Conservation (phyloP, 92 coral and sea anemone genomes). For the Pocillopora grandis region DNA sequence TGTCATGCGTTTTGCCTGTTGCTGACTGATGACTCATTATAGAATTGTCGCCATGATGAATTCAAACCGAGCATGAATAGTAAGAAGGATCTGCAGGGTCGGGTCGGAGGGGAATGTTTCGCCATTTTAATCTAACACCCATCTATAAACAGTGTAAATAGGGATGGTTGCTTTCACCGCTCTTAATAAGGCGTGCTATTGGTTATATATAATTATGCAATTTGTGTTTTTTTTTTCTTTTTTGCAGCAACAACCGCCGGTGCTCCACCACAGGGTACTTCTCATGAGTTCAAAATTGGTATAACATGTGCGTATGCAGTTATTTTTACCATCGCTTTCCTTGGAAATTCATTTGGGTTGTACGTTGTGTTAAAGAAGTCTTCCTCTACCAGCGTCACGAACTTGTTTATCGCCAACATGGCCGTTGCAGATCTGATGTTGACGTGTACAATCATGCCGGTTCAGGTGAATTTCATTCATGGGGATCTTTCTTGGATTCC, state of each 20-base stretch:
- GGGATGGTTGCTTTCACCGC: too few species aligned
- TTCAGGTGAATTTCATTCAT: conserved; percentile 20
- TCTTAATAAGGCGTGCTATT: too few species aligned
- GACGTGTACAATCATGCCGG: conserved; percentile 44
- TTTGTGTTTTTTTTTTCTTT: not conserved
- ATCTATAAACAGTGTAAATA: too few species aligned
- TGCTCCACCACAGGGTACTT: not conserved
- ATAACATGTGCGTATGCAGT: conserved; percentile 37
- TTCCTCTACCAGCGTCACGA: conserved; percentile 19
- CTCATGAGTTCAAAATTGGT: conserved; percentile 3
- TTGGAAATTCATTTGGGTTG: conserved; percentile 50
- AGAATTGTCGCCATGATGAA: too few species aligned
- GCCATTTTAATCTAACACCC: too few species aligned
- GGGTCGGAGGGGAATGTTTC: too few species aligned
- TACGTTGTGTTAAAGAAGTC: conserved; percentile 41
- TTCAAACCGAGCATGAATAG: too few species aligned
- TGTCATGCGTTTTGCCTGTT: not conserved
- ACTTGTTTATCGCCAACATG: conserved; percentile 58
- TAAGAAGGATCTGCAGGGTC: too few species aligned
- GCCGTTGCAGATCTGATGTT: conserved; percentile 50
- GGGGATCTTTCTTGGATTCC: conserved; percentile 11
- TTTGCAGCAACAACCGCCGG: not conserved
- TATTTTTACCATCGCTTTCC: conserved; percentile 37
- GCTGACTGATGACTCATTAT: not conserved
- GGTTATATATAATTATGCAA: too few species aligned